phyloP scores from a whole-genome alignment of 2,888 invertebrate genomes.

The Drosophila longiperda region DNA sequence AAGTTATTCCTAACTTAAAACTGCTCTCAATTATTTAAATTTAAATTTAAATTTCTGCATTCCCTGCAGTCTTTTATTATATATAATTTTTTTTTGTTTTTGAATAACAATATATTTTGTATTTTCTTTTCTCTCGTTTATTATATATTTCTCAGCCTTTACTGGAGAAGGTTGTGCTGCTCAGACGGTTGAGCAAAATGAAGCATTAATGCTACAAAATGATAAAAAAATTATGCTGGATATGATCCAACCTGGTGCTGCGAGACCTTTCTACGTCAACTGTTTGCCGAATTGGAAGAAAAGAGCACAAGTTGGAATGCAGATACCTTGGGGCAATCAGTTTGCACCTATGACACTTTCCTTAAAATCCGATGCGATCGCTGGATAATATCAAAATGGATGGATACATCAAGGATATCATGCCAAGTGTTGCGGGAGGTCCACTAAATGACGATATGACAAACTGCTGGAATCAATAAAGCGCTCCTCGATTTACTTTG shows the following conservation, averaged over 20 bases:
- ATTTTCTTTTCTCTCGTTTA: neutral
- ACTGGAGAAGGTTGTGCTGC: neutral
- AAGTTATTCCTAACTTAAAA: too few relatives aligned
- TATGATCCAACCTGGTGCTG: conserved; percentile 36
- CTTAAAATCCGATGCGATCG: neutral
- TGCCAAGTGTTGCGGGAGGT: neutral
- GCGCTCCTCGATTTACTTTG: conserved; percentile 34
- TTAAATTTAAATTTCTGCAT: too few relatives aligned
- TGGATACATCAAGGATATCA: neutral
- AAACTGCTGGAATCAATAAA: conserved; percentile 34
- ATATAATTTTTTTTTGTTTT: neutral
- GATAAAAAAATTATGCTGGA: conserved; percentile 25
- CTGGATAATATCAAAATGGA: neutral
- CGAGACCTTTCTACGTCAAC: conserved; percentile 35
- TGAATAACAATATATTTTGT: neutral
- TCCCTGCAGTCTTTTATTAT: too few relatives aligned
- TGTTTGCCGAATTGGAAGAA: conserved; percentile 23
- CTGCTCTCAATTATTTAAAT: too few relatives aligned
- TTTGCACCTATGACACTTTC: neutral
- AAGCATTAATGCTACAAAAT: conserved; percentile 19
- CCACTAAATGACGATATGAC: neutral
- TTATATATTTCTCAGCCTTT: neutral
- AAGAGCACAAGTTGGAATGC: neutral
- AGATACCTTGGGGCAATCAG: neutral
- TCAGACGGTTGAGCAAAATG: neutral